Conservation (phyloP, 2,888 invertebrate genomes). For the Ochlodes sylvanus region DNA sequence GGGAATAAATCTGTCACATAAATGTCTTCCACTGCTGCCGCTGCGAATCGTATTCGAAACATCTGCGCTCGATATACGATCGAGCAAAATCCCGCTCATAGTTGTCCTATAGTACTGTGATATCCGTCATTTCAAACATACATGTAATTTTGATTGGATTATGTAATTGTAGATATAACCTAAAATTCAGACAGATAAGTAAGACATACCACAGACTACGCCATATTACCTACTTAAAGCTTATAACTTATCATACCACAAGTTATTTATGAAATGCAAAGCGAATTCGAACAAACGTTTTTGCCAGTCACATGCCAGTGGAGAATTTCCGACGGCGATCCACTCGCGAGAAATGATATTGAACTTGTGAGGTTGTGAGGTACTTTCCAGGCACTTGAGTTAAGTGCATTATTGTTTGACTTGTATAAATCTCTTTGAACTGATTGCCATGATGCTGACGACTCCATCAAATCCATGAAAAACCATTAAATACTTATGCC, state of each 20-base stretch:
- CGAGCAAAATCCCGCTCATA: no score
- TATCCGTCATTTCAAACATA: no score
- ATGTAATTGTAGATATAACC: no score
- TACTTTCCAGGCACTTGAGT: constrained; percentile 5
- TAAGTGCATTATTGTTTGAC: not conserved
- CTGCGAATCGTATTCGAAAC: no score
- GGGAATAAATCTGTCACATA: no score
- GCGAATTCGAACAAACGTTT: not conserved
- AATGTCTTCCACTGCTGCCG: no score
- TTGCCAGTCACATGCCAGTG: constrained; percentile 27
- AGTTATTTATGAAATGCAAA: constrained; percentile 8
- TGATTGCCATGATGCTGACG: not conserved
- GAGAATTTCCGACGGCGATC: constrained; percentile 36
- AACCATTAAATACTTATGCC: no score
- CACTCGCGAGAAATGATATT: constrained; percentile 40
- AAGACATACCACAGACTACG: not conserved
- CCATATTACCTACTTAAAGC: not conserved
- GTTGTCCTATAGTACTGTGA: no score
- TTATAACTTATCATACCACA: not conserved
- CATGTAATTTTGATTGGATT: no score
- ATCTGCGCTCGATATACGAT: no score
- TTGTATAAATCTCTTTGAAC: not conserved
- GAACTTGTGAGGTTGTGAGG: constrained; percentile 26
- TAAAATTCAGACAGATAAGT: not conserved
- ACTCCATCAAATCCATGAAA: no score